Base-by-base conservation (phyloP, 2,797 vertebrate species). In the Thunnus albacares region DNA sequence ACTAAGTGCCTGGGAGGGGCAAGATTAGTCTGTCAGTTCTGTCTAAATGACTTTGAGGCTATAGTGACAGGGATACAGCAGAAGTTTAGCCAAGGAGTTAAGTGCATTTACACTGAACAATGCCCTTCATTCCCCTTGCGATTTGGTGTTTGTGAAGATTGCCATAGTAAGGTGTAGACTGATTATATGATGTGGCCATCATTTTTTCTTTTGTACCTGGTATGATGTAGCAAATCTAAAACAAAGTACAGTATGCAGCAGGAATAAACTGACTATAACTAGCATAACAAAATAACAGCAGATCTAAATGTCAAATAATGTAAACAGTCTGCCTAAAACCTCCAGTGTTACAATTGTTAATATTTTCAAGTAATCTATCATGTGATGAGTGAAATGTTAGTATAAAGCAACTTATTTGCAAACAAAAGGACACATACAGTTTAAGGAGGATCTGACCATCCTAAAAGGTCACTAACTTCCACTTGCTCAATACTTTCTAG, bases 41-140 rank as follows among this genome's bases (percentile, higher is more conserved):
- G 89, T 90, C 87, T 81, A 87, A 92, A 90, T 89, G 85, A 91
- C 92, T 93, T 92, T 93, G 87, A 93, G 88, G 87, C 80, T 80
- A 71, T 77, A 77, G 87, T 83, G 81, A 85, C 82, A 84, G 86
- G 86, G 87, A 88, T 69, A 86, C 77, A 77, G 79, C 74, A 80
- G 66, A 90, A 84, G 86, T 93, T 92, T 88, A 82, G 87, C 83
- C 73, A 82, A 86, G 64, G 83, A 90, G 85, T 85, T 83, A 89
- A 87, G 85, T 87, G 79, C 84, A 82, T 93, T 90, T 85, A 83
- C 71, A 75, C 81, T 79, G 79, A 91, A 90, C 87, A 89, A 88
- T 81, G 80, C 83, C 89, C 83, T 85, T 91, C 82, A 84, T 80
- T 92, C 82, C 80, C 79, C 80, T 83, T 89, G 86, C 55, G 17